Evolutionary conservation across 2,888 invertebrate genomes (phyloP).

Genomic region (Temnothorax unifasciatus): DNA sequence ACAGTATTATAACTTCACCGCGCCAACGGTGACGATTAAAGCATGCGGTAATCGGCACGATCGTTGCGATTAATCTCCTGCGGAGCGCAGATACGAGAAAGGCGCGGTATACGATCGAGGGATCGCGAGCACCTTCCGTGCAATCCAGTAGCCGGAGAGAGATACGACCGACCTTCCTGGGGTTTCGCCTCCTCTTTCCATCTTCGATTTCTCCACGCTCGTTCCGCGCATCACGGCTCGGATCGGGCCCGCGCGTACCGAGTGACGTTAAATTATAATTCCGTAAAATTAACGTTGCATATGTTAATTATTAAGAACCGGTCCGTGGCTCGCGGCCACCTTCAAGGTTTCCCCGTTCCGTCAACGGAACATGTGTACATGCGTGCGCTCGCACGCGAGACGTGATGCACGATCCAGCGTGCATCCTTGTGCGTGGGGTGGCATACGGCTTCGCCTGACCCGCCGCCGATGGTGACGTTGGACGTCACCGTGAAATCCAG

Average conservation of each 20-base stretch:
- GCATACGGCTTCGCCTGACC: conserved; percentile 1
- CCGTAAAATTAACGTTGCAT: conserved; percentile 84
- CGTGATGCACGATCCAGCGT: conserved; percentile 53
- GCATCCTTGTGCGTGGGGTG: conserved; percentile 39
- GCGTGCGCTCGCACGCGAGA: conserved; percentile 45
- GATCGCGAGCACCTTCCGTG: conserved; percentile 33
- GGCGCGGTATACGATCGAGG: conserved; percentile 17
- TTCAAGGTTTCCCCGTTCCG: conserved; percentile 69
- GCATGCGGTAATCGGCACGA: conserved; percentile 9
- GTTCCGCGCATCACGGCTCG: conserved; percentile 70
- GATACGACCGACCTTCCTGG: conserved; percentile 58
- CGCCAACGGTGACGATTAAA: conserved; percentile 33
- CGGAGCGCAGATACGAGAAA: conserved; percentile 12
- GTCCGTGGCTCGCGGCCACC: conserved; percentile 72
- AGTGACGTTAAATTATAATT: conserved; percentile 84
- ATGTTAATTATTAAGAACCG: conserved; percentile 84
- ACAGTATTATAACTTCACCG: conserved; percentile 16
- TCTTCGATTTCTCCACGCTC: conserved; percentile 17
- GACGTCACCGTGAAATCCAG: conserved; percentile 5
- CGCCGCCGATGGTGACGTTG: background rate
- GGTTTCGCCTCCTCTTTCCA: conserved; percentile 41
- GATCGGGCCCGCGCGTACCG: conserved; percentile 67
- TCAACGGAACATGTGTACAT: conserved; percentile 34
- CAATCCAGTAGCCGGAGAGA: conserved; percentile 39
- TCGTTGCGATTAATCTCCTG: conserved; percentile 46